phyloP scores from a whole-genome alignment of 35 echinoderm and acorn worm genomes.

The Nesometra sesokonis region DNA sequence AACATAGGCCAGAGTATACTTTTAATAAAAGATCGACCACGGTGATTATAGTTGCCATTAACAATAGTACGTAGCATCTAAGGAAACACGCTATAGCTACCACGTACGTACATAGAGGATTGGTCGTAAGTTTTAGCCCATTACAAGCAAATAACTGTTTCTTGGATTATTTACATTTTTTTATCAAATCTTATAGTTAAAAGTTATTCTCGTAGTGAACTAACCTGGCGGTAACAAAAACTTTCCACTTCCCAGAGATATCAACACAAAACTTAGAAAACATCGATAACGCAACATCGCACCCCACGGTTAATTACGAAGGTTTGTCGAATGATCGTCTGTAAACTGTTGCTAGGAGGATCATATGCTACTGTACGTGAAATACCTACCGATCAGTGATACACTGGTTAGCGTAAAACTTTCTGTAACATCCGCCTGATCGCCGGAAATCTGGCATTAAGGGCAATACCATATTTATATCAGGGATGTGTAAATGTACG shows the following conservation, averaged over 20 bases:
- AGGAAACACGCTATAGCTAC: too few relatives aligned
- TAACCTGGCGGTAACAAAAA: not conserved
- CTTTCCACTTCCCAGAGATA: not conserved
- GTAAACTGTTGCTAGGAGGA: not conserved
- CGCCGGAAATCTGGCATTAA: not conserved
- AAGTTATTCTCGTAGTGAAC: too few relatives aligned
- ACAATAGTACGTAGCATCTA: too few relatives aligned
- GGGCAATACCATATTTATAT: not conserved
- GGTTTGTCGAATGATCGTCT: not conserved
- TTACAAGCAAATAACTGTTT: too few relatives aligned
- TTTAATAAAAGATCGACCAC: too few relatives aligned
- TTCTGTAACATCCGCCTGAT: not conserved
- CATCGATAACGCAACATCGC: not conserved
- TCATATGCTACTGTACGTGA: not conserved
- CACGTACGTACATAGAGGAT: too few relatives aligned
- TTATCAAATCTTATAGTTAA: too few relatives aligned
- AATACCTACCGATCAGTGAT: not conserved
- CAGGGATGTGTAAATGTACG: not conserved
- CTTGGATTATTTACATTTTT: too few relatives aligned
- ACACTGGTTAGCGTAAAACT: not conserved
- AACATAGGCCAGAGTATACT: too few relatives aligned
- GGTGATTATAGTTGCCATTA: too few relatives aligned
- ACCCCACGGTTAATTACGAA: not conserved
- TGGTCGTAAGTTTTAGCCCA: too few relatives aligned
- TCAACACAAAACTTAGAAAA: not conserved